phyloP scores from a whole-genome alignment of 2,888 invertebrate genomes.

The Limnephilus lunatus region DNA sequence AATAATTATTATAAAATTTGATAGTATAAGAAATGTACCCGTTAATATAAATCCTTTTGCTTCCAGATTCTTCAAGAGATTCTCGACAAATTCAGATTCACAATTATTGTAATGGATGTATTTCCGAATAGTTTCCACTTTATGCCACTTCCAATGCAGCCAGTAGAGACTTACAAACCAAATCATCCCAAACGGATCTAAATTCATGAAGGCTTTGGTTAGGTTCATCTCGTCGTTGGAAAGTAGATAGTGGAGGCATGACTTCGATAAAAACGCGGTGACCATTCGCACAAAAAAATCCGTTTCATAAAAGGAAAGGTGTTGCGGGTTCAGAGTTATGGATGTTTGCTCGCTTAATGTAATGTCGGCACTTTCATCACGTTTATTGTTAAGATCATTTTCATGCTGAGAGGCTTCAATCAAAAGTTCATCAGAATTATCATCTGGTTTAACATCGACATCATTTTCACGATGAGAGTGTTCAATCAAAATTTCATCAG shows the following conservation, averaged over 20 bases:
- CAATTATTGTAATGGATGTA: slow-evolving; percentile 36
- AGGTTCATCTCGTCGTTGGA: slow-evolving; percentile 43
- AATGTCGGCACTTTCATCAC: not conserved
- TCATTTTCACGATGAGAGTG: not conserved
- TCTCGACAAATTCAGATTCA: not conserved
- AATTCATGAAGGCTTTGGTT: slow-evolving; percentile 41
- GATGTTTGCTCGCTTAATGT: not conserved
- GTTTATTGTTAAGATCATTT: not conserved
- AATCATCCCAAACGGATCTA: slow-evolving; percentile 40
- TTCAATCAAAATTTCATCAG: not conserved
- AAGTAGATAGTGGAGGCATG: slow-evolving; percentile 59
- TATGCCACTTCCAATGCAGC: slow-evolving; percentile 72
- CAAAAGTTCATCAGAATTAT: not conserved
- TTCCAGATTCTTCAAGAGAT: not conserved
- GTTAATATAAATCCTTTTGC: not conserved
- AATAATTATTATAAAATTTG: not conserved
- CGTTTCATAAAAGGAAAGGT: slow-evolving; percentile 44
- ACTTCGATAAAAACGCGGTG: slow-evolving; percentile 50
- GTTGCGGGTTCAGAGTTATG: not conserved
- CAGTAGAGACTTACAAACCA: slow-evolving; percentile 70
- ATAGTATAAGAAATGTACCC: not conserved
- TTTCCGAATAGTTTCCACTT: slow-evolving; percentile 68
- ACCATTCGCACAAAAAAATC: slow-evolving; percentile 58
- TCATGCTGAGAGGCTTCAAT: not conserved
- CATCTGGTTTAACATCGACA: not conserved